These are phyloP conservation scores for Yponomeuta sedellus DNA, from an alignment of 2,888 invertebrate species.

Conservation along the genomic window DNA sequence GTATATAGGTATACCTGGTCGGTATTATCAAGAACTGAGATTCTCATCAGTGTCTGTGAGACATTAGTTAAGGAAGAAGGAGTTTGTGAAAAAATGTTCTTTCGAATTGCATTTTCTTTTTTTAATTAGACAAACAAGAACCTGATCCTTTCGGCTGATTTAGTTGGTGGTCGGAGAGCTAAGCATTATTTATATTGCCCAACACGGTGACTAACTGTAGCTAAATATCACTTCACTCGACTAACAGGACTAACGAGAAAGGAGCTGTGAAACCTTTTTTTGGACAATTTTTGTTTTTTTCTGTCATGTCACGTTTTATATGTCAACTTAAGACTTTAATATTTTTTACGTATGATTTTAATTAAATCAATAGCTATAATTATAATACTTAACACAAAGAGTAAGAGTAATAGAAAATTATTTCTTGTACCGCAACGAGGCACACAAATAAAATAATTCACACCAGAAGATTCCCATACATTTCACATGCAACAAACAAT, in stretches of 20 bases:
- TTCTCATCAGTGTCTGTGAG: background rate
- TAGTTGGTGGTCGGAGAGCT: constrained; percentile 26
- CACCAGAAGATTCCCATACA: constrained; percentile 21
- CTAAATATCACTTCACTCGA: constrained; percentile 7
- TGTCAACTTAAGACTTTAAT: background rate
- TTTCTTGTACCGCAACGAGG: constrained; percentile 20
- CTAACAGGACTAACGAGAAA: background rate
- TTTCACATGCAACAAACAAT: constrained; percentile 49
- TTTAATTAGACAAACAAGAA: background rate
- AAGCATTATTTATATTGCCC: constrained; percentile 38
- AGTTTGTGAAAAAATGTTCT: background rate
- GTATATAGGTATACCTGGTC: background rate
- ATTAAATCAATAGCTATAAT: too few relatives aligned
- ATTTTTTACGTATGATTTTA: background rate
- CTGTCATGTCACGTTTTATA: background rate
- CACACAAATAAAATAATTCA: constrained; percentile 14
- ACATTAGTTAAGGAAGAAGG: background rate
- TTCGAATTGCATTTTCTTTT: background rate
- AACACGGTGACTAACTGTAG: constrained; percentile 21
- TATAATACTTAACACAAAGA: constrained; percentile 15
- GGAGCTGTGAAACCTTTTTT: background rate
- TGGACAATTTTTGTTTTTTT: background rate
- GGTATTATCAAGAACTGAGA: background rate
- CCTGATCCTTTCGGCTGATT: background rate
- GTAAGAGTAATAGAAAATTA: constrained; percentile 18